Base-by-base conservation (phyloP, 30 jellyfish, hydroid and myxozoan genomes). In the Cassiopea xamachana region DNA sequence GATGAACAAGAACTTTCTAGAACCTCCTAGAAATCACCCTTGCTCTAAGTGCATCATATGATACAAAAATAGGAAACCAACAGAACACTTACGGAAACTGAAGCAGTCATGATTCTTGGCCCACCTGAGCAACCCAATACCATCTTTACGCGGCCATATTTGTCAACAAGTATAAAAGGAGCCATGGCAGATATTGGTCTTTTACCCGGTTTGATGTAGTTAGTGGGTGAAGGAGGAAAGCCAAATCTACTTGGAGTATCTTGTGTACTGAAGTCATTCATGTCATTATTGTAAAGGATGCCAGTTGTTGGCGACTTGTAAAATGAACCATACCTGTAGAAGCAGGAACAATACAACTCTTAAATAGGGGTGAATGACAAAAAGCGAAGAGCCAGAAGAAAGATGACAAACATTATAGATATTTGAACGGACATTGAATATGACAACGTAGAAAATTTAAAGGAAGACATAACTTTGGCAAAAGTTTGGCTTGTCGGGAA, bases 51-150 rank as follows among this genome's bases (percentile, higher is more conserved):
- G 0, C 39, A 27, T 27, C 39, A 27, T 27, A 27, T 27, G 39
- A 27, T 27, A 27, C 39, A 27, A 27, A 27, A 27, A 27, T 27
- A 27, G 39, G 39, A 27, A 27, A 27, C 39, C 39, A 27, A 27
- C 39, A 27, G 39, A 27, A 48, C 10, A 69, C 91, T 77, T 70
- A 96, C 99, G 83, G 94, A 96, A 48, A 90, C 98, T 1, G 97
- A 64, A 0, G 99, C 98, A 50, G 99, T 83, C 73, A 96, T 96
- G 68, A 96, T 96, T 62, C 93, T 89, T 6, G 99, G 97, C 13
- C 99, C 99, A 44, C 99, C 99, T 9, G 99, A 96, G 62, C 94
- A 93, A 6, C 99, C 99, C 12, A 96, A 75, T 8, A 92, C 97
- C 91, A 96, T 80, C 73, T 96, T 91, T 39, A 96, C 97, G 45